Evolutionary conservation across 2,888 invertebrate genomes (phyloP).

Genomic region (Metellina segmentata): DNA sequence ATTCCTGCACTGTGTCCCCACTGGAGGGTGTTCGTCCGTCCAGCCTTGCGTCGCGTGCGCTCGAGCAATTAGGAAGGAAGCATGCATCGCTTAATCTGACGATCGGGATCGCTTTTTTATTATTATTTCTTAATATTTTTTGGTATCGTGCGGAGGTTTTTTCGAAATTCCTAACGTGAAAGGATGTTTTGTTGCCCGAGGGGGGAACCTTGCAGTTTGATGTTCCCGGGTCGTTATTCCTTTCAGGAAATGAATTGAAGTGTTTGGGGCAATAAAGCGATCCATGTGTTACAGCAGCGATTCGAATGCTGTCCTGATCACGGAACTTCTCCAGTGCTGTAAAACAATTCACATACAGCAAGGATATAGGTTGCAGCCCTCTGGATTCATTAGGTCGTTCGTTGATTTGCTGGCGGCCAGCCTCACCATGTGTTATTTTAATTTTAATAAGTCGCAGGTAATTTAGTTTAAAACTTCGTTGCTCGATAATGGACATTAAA

Average conservation of each 20-base stretch:
- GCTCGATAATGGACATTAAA: no score
- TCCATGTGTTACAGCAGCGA: no score
- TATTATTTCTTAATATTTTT: not conserved
- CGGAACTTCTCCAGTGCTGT: no score
- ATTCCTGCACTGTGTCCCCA: not conserved
- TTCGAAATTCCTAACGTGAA: constrained; percentile 17
- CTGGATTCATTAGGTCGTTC: no score
- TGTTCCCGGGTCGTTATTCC: not conserved
- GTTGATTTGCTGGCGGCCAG: no score
- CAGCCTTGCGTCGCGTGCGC: constrained; percentile 10
- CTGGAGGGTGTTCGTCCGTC: constrained; percentile 3
- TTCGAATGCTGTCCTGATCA: no score
- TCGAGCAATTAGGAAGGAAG: constrained; percentile 50
- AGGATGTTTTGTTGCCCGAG: not conserved
- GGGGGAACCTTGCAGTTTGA: not conserved
- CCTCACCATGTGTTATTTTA: no score
- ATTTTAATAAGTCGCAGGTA: no score
- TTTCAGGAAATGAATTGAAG: not conserved
- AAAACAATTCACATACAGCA: no score
- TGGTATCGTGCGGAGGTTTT: not conserved
- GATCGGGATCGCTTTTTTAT: not conserved
- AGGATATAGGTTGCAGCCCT: no score
- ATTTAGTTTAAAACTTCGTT: no score
- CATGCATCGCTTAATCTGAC: constrained; percentile 40
- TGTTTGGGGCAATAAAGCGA: no score